Conservation (phyloP, 2,888 invertebrate species). For the Protonemura montana region DNA sequence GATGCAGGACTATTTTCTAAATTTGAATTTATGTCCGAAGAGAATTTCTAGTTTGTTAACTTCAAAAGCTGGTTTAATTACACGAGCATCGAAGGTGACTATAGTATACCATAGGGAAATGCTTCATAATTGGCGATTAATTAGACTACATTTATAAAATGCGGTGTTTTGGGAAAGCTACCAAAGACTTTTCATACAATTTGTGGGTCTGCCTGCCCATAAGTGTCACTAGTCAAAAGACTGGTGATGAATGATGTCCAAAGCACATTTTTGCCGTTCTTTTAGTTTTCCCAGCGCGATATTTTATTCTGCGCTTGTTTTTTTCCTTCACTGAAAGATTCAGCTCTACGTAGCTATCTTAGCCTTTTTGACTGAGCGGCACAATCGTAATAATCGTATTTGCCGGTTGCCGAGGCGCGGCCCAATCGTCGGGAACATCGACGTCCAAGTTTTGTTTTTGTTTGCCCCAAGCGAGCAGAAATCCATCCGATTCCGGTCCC, state of each 20-base stretch:
- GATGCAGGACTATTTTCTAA: not conserved
- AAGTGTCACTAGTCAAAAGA: not conserved
- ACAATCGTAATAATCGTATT: constrained; percentile 29
- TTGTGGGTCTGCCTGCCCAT: not conserved
- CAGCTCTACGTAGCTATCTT: not conserved
- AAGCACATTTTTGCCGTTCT: not conserved
- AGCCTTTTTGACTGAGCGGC: not conserved
- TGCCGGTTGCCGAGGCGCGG: not conserved
- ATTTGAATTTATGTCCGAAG: constrained; percentile 17
- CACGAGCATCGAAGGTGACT: not conserved
- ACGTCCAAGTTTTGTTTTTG: too few species aligned
- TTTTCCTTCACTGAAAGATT: not conserved
- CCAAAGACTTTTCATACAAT: not conserved
- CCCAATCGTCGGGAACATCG: not conserved
- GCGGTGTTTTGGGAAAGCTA: not conserved
- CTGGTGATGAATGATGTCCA: constrained; percentile 7
- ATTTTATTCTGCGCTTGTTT: not conserved
- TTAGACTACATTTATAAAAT: not conserved
- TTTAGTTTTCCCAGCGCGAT: not conserved
- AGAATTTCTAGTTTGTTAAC: not conserved
- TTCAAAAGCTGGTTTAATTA: constrained; percentile 18
- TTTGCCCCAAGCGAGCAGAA: too few species aligned
- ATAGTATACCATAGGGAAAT: not conserved
- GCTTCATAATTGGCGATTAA: not conserved
- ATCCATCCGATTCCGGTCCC: not conserved